These are phyloP conservation scores for Zaprionus gabonicus DNA, from an alignment of 1,140 invertebrate species.

Conservation along the genomic window DNA sequence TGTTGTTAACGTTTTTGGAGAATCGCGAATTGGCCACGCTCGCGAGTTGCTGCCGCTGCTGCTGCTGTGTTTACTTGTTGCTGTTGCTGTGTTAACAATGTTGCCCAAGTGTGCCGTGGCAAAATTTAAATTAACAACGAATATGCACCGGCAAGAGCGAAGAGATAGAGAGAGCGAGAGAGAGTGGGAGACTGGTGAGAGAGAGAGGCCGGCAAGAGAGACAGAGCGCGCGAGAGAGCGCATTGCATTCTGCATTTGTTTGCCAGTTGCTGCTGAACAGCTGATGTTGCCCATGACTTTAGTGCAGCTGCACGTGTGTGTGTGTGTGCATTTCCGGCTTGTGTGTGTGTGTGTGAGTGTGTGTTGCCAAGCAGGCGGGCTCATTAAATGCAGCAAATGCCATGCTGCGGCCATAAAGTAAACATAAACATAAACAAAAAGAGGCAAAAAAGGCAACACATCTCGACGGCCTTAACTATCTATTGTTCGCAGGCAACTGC, in stretches of 20 bases:
- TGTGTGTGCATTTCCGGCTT: conserved; percentile 16
- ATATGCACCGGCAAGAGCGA: neutral
- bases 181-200: neutral
- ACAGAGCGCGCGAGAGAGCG: conserved; percentile 1
- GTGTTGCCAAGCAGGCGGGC: conserved; percentile 32
- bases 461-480: conserved; percentile 70
- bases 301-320: neutral
- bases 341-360: conserved; percentile 46
- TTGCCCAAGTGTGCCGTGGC: conserved; percentile 26
- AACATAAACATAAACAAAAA: conserved; percentile 71
- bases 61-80: conserved; percentile 37
- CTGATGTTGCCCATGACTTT: conserved; percentile 41
- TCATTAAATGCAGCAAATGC: conserved; percentile 74
- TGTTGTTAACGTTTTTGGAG: conserved; percentile 15
- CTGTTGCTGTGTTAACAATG: conserved; percentile 11
- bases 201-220: conserved; percentile 2
- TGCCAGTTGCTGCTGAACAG: conserved; percentile 36
- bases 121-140: conserved; percentile 17
- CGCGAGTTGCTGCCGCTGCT: conserved; percentile 18
- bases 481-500: conserved; percentile 60
- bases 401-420: conserved; percentile 60
- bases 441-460: conserved; percentile 10
- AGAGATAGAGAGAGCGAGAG: neutral
- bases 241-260: conserved; percentile 7
- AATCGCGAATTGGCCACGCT: conserved; percentile 16